Base-by-base conservation (phyloP, 2,797 vertebrate species). In the Tapirus indicus region DNA sequence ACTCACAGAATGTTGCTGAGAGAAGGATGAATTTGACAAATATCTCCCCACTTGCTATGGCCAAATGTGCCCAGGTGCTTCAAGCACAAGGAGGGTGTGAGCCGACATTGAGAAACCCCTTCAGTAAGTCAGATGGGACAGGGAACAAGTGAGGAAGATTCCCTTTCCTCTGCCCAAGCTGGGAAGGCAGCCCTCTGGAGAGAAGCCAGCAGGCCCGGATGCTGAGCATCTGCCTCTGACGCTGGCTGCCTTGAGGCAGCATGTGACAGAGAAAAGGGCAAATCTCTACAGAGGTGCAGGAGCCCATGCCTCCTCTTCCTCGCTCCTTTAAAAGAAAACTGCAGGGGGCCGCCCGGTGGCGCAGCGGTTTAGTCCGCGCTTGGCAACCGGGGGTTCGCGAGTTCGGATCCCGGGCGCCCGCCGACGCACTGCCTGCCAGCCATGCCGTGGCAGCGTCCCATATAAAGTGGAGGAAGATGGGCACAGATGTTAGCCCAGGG, bases 1-100 rank as follows among this genome's bases (percentile, higher is more conserved):
- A 75, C 35, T 52, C 49, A 90, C 68, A 85, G 56, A 20, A 93
- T 27, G 7, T 23, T 44, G 44, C 69, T 79, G 54, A 96, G 86
- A 91, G 82, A 94, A 23, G 79, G 44, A 94, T 77, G 35, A 80
- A 88, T 56, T 91, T 75, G 41, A 58, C 49, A 41, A 87, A 95
- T 79, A 72, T 49, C 32, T 66, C 80, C 49, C 74, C 41, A 80
- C 29, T 72, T 95, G 47, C 60, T 52, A 2, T 64, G 25, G 60
- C 69, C 84, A 78, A 92, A 41, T 25, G 72, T 23, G 38, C 10
- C 71, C 75, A 29, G 29, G 38, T 38, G 7, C 80, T 44, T 80
- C 32, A 64, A 79, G 32, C 29, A 25, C 29, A 49, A 94, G 56
- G n/a, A 88, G 27, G 8, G 27, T 49, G 38, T 88, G 29, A 83